Conservation (phyloP, 2,113 vertebrate species). For the Calidris pygmaea region DNA sequence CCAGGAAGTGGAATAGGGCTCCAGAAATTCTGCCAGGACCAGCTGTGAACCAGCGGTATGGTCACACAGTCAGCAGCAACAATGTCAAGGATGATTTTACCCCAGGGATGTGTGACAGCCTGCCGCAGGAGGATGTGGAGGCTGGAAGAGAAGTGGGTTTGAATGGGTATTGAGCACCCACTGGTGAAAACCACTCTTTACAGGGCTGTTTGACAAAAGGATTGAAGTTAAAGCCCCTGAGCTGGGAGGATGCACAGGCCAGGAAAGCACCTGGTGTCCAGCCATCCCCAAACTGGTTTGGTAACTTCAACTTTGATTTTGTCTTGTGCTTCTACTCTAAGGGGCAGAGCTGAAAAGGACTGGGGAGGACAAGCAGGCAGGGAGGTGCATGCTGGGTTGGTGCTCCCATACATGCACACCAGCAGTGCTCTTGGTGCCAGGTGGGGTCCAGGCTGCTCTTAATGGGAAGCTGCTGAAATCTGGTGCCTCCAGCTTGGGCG, state of each 20-base stretch:
- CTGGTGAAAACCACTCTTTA: neutral
- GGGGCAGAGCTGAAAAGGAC: neutral
- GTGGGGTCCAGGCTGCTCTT: neutral
- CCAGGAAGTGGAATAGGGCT: neutral
- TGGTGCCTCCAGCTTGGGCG: neutral
- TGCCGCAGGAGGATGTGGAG: neutral
- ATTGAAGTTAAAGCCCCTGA: neutral
- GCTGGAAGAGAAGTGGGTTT: neutral
- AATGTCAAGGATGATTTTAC: accelerated
- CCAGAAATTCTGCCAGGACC: neutral
- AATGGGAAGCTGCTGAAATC: neutral
- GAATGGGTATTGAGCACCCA: neutral
- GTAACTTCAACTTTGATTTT: neutral
- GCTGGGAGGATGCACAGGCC: neutral
- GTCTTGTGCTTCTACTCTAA: neutral
- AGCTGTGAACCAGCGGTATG: accelerated
- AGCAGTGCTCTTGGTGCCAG: neutral
- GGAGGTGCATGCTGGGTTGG: neutral
- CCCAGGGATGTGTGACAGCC: neutral
- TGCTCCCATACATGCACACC: neutral
- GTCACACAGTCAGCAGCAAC: neutral
- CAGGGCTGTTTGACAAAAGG: neutral
- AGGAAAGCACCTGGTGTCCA: neutral
- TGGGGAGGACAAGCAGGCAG: neutral
- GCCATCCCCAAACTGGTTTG: neutral